These are phyloP conservation scores for Myanophis thanlyinensis DNA, from an alignment of 2,113 vertebrate species.

Conservation along the genomic window DNA sequence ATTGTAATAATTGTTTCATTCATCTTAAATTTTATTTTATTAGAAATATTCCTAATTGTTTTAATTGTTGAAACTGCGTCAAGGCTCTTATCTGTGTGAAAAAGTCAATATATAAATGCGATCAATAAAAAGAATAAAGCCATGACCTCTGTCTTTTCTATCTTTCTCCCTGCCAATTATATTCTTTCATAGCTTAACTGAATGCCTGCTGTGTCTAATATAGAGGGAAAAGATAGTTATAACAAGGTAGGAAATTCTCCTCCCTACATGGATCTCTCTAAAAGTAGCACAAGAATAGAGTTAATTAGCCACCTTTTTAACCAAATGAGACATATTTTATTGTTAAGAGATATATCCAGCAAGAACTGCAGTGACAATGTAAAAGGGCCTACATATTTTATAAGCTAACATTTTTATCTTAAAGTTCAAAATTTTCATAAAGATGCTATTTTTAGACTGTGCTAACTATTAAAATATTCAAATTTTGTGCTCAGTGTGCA, in stretches of 20 bases:
- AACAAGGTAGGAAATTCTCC: background rate
- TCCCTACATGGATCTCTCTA: background rate
- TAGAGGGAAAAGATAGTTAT: background rate
- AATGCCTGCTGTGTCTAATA: background rate
- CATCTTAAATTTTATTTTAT: background rate
- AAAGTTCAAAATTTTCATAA: constrained; percentile 33
- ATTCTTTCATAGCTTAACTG: background rate
- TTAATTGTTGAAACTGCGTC: background rate
- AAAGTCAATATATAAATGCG: background rate
- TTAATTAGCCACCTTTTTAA: constrained; percentile 3
- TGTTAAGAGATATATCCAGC: background rate
- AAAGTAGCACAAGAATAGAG: background rate
- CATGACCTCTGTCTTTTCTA: background rate
- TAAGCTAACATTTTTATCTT: constrained; percentile 21
- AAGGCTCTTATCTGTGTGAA: background rate
- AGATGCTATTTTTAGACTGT: constrained; percentile 16
- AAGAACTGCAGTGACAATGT: constrained; percentile 5
- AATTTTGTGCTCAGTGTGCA: constrained; percentile 27
- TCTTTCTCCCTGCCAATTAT: background rate
- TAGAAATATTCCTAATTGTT: background rate
- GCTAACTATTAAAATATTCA: constrained; percentile 36
- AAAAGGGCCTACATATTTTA: constrained; percentile 30
- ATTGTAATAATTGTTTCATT: background rate
- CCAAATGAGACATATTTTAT: background rate
- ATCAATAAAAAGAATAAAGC: background rate